phyloP scores from a whole-genome alignment of 2,113 vertebrate genomes.

The Gila orcuttii region DNA sequence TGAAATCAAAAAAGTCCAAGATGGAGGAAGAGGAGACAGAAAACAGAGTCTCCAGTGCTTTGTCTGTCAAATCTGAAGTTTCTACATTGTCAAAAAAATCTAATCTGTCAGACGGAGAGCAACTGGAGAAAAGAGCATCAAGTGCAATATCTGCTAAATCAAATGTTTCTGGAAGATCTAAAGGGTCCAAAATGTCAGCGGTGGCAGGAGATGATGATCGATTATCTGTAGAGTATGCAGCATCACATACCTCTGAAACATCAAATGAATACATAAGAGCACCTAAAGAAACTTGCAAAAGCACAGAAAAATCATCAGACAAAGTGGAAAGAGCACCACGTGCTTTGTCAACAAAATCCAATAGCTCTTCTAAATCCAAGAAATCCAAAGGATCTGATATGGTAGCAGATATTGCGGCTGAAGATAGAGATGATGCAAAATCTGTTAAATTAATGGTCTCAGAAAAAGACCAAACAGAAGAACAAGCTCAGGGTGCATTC shows the following conservation, averaged over 20 bases:
- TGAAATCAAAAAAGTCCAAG: constrained; percentile 17
- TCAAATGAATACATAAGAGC: not conserved
- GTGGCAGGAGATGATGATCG: not conserved
- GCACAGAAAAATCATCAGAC: not conserved
- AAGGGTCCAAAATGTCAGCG: constrained; percentile 28
- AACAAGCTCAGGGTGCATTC: constrained; percentile 63
- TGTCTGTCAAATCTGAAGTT: constrained; percentile 55
- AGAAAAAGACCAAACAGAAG: constrained; percentile 43
- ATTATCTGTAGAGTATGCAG: not conserved
- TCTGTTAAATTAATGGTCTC: not conserved
- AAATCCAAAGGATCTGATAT: constrained; percentile 24
- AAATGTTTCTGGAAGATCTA: constrained; percentile 57
- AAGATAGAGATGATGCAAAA: constrained; percentile 15
- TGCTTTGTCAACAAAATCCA: constrained; percentile 34
- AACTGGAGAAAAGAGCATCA: constrained; percentile 20
- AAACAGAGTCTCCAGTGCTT: constrained; percentile 31
- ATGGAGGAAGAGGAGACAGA: not conserved
- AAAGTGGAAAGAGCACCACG: constrained; percentile 38
- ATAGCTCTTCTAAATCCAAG: not conserved
- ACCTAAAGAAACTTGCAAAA: not conserved
- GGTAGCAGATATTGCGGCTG: not conserved
- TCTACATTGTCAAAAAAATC: constrained; percentile 52
- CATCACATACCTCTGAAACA: not conserved
- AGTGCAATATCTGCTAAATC: constrained; percentile 52
- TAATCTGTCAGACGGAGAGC: not conserved